phyloP scores from a whole-genome alignment of 2,113 vertebrate species.

The Ammodytes dubius region DNA sequence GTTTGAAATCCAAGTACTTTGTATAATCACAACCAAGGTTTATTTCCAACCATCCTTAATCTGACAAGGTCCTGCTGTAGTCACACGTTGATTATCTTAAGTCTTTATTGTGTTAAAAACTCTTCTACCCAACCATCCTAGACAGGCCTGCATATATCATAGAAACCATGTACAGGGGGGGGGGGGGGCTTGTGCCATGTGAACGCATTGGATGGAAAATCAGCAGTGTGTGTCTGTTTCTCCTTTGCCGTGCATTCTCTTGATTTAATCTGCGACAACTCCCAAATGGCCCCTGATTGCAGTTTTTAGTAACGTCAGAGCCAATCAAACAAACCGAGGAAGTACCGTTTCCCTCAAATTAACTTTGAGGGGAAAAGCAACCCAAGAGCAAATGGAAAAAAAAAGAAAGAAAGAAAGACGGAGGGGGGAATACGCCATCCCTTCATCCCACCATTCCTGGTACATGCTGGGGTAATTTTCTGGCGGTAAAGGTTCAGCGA shows the following conservation, averaged over 20 bases:
- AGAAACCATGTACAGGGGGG: slow-evolving; percentile 52
- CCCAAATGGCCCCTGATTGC: slow-evolving; percentile 85
- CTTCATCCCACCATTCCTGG: slow-evolving; percentile 68
- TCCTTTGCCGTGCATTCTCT: slow-evolving; percentile 79
- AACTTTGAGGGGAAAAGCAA: slow-evolving; percentile 72
- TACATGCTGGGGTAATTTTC: slow-evolving; percentile 84
- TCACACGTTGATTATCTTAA: slow-evolving; percentile 79
- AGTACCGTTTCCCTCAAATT: slow-evolving; percentile 85
- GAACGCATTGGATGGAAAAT: slow-evolving; percentile 58
- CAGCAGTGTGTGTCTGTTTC: slow-evolving; percentile 75
- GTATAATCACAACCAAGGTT: slow-evolving; percentile 77
- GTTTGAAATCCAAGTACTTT: slow-evolving; percentile 68
- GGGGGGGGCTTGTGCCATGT: slow-evolving; percentile 48
- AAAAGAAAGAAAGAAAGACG: slow-evolving; percentile 5
- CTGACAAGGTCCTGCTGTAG: slow-evolving; percentile 75
- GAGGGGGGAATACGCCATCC: slow-evolving; percentile 60
- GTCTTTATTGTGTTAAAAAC: slow-evolving; percentile 80
- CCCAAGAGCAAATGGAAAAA: slow-evolving; percentile 74
- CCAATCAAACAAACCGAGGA: slow-evolving; percentile 85
- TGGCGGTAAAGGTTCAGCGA: slow-evolving; percentile 86
- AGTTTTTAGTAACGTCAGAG: slow-evolving; percentile 87
- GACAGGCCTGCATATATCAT: slow-evolving; percentile 73
- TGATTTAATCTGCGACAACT: slow-evolving; percentile 87
- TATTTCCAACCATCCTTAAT: slow-evolving; percentile 77
- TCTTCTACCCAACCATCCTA: slow-evolving; percentile 63